Conservation (phyloP, 2,888 invertebrate genomes). For the Caenorhabditis sp. region DNA sequence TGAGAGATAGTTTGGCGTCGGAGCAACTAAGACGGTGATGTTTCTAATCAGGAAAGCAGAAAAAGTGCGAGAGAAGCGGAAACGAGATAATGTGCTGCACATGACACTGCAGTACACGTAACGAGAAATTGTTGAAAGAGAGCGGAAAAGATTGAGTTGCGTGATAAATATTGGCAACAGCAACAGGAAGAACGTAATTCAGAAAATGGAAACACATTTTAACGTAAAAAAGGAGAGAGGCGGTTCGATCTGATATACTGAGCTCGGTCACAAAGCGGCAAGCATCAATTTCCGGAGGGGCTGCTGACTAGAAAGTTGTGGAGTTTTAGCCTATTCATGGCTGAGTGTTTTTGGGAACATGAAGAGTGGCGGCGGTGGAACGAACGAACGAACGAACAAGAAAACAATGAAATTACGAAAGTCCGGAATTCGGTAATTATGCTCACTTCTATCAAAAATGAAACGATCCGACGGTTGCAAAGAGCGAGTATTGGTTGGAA, state of each 20-base stretch:
- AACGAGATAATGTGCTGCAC: slow-evolving; percentile 49
- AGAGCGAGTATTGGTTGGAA: not conserved
- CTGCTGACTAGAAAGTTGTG: slow-evolving; percentile 5
- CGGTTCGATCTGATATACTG: not conserved
- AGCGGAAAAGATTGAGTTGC: slow-evolving; percentile 41
- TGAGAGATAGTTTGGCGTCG: too few relatives aligned
- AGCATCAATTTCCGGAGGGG: slow-evolving; percentile 32
- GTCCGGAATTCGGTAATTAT: slow-evolving; percentile 50
- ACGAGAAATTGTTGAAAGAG: slow-evolving; percentile 31
- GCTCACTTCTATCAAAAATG: not conserved
- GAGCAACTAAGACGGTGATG: slow-evolving; percentile 2
- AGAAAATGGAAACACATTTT: not conserved
- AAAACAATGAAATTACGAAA: slow-evolving; percentile 54
- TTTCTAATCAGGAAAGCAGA: slow-evolving; percentile 21
- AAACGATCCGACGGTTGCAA: not conserved
- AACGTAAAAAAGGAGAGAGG: not conserved
- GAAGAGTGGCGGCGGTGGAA: slow-evolving; percentile 15
- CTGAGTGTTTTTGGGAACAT: slow-evolving; percentile 31
- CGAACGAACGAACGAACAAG: slow-evolving; percentile 10
- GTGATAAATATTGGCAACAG: slow-evolving; percentile 34
- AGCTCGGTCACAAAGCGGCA: not conserved
- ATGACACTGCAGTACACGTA: slow-evolving; percentile 52
- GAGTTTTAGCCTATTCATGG: slow-evolving; percentile 40
- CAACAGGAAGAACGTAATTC: slow-evolving; percentile 40
- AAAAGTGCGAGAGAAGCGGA: slow-evolving; percentile 25